Evolutionary conservation across 2,888 invertebrate species (phyloP), one percentile per base, ranked within the genome.

Genomic region (Drosophila bunnanda): DNA sequence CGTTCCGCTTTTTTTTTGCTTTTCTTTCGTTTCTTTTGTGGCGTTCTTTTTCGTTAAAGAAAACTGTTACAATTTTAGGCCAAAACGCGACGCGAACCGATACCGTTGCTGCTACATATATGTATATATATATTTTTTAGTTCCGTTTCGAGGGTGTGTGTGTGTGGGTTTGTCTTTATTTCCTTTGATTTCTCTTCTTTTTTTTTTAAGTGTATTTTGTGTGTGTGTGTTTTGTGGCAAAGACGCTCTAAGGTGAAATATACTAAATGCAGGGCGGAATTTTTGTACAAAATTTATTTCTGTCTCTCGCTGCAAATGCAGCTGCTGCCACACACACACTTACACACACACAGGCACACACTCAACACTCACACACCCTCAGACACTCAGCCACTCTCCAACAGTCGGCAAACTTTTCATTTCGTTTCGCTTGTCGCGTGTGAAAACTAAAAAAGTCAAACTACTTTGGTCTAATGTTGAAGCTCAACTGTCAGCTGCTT

Each of bases 221-320:
- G 20, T 41, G 41, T 20, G 41, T 44, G 38, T 41, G 48, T 17
- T 36, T 56, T 60, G 69, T 62, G 67, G 71, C 75, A 86, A 90
- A 89, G 84, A 81, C 90, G 78, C 78, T 65, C 80, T 72, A 89
- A 89, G 89, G 90, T 89, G 89, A 90, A 88, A 88, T 89, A 90
- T 90, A 90, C 82, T 88, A 89, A 70, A 65, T 43, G 76, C 74
- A 61, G 71, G 67, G 75, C 72, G 54, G 56, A 65, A 72, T 69
- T 71, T 69, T 69, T 71, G 48, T 59, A 43, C 60, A 34, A 72
- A 65, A 53, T 79, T 76, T 86, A 85, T 88, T 83, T 88, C 71
- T 78, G 83, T 86, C 71, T 44, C 56, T 44, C 56, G 73, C 77
- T 88, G 85, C 79, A 71, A 73, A 28, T 70, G 79, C 85, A 86